These are phyloP conservation scores for Fregata magnificens DNA, from an alignment of 2,113 vertebrate genomes.

Conservation along the genomic window DNA sequence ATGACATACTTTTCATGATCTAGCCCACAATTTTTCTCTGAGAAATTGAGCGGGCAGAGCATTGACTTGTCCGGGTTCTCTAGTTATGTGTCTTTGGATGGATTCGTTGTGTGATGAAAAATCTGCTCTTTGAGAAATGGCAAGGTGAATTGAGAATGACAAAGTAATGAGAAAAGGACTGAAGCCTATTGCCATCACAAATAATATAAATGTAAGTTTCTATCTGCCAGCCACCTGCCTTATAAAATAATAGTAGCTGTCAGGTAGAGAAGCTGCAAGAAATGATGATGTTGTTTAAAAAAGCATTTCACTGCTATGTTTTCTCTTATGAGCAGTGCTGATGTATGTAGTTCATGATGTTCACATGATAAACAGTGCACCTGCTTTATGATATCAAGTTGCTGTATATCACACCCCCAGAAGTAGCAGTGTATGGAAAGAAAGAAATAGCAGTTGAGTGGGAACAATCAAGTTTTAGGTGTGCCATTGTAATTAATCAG, in stretches of 20 bases:
- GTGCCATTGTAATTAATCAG: not conserved
- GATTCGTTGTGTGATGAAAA: not conserved
- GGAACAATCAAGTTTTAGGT: not conserved
- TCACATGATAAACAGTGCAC: not conserved
- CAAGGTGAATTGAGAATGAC: slow-evolving; percentile 21
- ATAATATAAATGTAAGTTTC: slow-evolving; percentile 29
- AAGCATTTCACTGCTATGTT: not conserved
- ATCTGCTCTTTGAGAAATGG: not conserved
- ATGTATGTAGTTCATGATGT: not conserved
- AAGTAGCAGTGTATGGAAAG: not conserved
- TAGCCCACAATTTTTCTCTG: not conserved
- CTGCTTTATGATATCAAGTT: not conserved
- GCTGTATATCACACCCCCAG: not conserved
- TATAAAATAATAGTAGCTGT: slow-evolving; percentile 33
- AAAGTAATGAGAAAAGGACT: slow-evolving; percentile 21
- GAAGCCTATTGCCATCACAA: not conserved
- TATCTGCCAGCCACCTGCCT: not conserved
- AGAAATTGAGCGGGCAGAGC: not conserved
- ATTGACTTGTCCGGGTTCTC: not conserved
- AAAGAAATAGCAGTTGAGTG: not conserved
- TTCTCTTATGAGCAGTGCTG: not conserved
- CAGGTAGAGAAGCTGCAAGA: not conserved
- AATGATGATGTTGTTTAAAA: slow-evolving; percentile 12
- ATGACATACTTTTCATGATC: not conserved
- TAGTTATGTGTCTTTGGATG: not conserved